Base-by-base conservation (phyloP, 2,888 invertebrate genomes). In the Drosophila colorata region DNA sequence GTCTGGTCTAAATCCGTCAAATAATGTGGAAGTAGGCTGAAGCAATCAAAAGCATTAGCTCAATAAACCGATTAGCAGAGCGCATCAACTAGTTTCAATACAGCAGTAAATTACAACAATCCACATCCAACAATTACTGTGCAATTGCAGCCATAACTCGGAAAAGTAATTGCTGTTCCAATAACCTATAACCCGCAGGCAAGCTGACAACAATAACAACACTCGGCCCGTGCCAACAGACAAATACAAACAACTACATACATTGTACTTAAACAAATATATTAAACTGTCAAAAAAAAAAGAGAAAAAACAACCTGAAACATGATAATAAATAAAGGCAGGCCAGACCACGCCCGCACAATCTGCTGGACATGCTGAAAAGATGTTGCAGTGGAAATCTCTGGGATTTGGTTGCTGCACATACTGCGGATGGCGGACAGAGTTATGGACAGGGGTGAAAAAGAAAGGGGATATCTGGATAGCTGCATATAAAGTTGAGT, bases 101-200 rank as follows among this genome's bases (percentile, higher is more conserved):
- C 16, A 40, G 28, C 20, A 13, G 7, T 25, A 31, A 31, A 11
- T 53, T 9, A 7, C 5, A 16, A 41, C 60, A 58, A 40, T 40
- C 8, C 43, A 7, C 49, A 57, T 2, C 16, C 13, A 37, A 11
- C 35, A 14, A 43, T 23, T 23, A 20, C 41, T 16, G 11, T 20
- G 13, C 40, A 61, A 48, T 47, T 28, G 63, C 41, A 49, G 16
- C 11, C 43, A 65, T 31, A 25, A 38, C 23, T 25, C n/a, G 53
- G 23, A 44, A 38, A 46, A 53, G 44, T 47, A 58, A 51, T 63
- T 76, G 73, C 56, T 65, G 84, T 65, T 83, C 87, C 87, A 83
- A 76, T 81, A 84, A 80, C 84, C 80, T 69, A 44, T 49, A 69
- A 63, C 87, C 80, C 64, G 63, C 41, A 49, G 78, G 66, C 84